Conservation (phyloP, 2,113 vertebrate genomes). For the Hystrix brachyura region DNA sequence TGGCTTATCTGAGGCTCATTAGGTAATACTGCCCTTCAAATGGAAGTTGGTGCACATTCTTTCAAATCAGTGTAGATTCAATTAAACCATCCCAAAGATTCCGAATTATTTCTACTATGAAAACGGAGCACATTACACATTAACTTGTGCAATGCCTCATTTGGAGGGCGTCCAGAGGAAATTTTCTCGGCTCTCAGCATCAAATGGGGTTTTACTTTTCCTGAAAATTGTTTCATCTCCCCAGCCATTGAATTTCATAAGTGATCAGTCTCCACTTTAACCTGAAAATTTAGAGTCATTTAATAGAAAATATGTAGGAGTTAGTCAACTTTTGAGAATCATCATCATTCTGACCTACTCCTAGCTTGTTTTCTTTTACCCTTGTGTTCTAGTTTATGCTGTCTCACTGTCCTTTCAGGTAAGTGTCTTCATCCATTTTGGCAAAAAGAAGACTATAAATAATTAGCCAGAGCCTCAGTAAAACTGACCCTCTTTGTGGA, state of each 20-base stretch:
- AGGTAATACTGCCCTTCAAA: neutral
- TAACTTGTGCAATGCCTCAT: neutral
- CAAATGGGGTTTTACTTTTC: neutral
- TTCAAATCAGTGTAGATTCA: neutral
- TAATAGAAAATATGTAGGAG: neutral
- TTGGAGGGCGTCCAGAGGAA: neutral
- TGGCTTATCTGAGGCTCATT: neutral
- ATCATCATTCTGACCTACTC: neutral
- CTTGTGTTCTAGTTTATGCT: constrained; percentile 5
- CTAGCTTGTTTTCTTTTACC: neutral
- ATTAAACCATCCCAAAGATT: neutral
- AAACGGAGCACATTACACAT: neutral
- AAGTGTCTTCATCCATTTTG: neutral
- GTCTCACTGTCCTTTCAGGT: neutral
- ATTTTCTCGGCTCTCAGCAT: neutral
- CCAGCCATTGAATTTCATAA: neutral
- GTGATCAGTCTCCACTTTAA: neutral
- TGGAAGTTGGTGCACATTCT: neutral
- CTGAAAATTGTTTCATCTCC: neutral
- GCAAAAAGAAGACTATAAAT: neutral
- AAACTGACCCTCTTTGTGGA: neutral
- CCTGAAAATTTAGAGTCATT: neutral
- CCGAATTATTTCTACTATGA: neutral
- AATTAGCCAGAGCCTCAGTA: neutral
- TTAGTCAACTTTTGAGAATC: neutral